phyloP scores from a whole-genome alignment of 2,888 invertebrate species.

The Dilophus febrilis region DNA sequence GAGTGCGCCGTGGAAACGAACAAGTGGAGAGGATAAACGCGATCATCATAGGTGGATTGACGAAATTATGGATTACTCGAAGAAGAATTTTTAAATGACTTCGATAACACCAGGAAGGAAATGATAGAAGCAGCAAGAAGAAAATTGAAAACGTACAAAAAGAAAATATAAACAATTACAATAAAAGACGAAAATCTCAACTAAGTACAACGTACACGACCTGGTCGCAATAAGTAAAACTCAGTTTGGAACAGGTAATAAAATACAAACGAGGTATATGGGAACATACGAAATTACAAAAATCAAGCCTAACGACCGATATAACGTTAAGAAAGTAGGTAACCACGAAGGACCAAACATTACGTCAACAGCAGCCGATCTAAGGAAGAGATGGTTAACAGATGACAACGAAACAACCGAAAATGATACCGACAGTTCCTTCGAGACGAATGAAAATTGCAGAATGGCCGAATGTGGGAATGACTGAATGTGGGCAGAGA shows the following conservation, averaged over 20 bases:
- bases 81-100: background rate
- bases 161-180: background rate
- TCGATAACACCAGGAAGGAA: background rate
- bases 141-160: background rate
- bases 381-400: no score
- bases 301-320: background rate
- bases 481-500: no score
- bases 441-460: no score
- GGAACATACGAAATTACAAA: background rate
- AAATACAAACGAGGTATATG: background rate
- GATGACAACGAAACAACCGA: no score
- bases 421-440: no score
- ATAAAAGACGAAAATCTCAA: background rate
- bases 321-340: background rate
- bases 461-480: no score
- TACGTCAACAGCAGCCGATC: no score
- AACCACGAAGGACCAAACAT: no score
- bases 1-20: slow-evolving; percentile 22
- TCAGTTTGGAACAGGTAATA: background rate
- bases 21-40: slow-evolving; percentile 21
- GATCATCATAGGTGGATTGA: slow-evolving; percentile 18
- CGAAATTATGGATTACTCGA: slow-evolving; percentile 15
- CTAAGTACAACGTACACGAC: background rate
- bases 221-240: background rate
- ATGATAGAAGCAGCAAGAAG: background rate